These are phyloP conservation scores for Homarus gammarus DNA, from an alignment of 2,888 invertebrate genomes.

Conservation along the genomic window DNA sequence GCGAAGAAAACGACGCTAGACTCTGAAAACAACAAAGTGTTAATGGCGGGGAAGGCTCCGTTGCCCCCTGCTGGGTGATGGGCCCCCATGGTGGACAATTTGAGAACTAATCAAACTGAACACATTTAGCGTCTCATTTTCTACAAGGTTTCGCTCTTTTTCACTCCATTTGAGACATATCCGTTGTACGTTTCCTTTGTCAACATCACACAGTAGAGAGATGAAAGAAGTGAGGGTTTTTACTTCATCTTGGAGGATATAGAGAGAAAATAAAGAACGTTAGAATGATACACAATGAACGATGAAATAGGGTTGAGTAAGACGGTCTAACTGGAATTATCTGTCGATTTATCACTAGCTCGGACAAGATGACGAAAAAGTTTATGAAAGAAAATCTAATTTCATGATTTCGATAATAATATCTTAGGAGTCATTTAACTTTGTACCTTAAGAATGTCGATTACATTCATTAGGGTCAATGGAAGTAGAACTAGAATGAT, in stretches of 20 bases:
- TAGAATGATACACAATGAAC: too few species aligned
- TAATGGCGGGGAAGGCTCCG: slow-evolving; percentile 20
- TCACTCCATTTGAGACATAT: slow-evolving; percentile 22
- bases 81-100: slow-evolving; percentile 58
- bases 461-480: not conserved
- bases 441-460: not conserved
- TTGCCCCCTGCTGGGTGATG: slow-evolving; percentile 46
- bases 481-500: too few species aligned
- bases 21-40: not conserved
- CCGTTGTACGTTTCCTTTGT: not conserved
- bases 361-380: not conserved
- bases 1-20: not conserved
- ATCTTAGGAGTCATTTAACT: not conserved
- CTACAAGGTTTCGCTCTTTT: slow-evolving; percentile 30
- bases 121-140: slow-evolving; percentile 41
- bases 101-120: slow-evolving; percentile 64
- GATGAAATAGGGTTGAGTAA: not conserved
- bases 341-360: not conserved
- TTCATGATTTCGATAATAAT: slow-evolving; percentile 1
- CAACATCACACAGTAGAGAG: too few species aligned
- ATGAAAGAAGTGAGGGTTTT: too few species aligned
- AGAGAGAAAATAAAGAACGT: too few species aligned
- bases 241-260: too few species aligned
- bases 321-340: not conserved
- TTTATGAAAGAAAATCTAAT: not conserved